Conservation (phyloP, 2,888 invertebrate species). For the Ennomos erosarius region DNA sequence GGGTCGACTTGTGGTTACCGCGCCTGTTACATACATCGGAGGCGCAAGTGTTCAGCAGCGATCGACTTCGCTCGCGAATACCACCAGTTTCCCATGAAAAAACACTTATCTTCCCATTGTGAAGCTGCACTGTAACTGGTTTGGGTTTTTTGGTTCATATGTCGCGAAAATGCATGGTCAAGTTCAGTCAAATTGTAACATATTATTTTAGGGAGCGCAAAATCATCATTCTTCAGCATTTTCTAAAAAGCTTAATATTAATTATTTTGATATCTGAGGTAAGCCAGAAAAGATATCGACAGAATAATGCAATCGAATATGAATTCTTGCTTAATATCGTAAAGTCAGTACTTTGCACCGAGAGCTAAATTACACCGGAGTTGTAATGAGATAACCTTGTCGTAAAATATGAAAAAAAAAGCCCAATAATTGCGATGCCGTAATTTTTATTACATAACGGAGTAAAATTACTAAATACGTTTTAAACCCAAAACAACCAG, state of each 20-base stretch:
- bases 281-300: background rate
- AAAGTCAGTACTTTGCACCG: constrained; percentile 32
- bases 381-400: constrained; percentile 47
- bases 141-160: constrained; percentile 34
- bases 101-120: constrained; percentile 33
- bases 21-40: constrained; percentile 25
- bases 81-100: constrained; percentile 34
- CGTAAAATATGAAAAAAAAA: constrained; percentile 42
- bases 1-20: constrained; percentile 44
- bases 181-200: no score
- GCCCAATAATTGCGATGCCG: constrained; percentile 41
- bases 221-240: no score
- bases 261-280: background rate
- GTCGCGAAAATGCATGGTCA: constrained; percentile 9
- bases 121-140: constrained; percentile 37
- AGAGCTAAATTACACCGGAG: constrained; percentile 38
- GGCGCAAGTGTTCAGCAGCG: constrained; percentile 18
- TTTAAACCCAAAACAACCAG: constrained; percentile 42
- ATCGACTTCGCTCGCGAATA: constrained; percentile 23
- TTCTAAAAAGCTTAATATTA: no score
- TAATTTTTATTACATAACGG: constrained; percentile 54
- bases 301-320: background rate
- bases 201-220: no score
- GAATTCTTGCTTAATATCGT: background rate
- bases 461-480: constrained; percentile 39